Conservation (phyloP, 2,113 vertebrate species). For the Prionailurus viverrinus region DNA sequence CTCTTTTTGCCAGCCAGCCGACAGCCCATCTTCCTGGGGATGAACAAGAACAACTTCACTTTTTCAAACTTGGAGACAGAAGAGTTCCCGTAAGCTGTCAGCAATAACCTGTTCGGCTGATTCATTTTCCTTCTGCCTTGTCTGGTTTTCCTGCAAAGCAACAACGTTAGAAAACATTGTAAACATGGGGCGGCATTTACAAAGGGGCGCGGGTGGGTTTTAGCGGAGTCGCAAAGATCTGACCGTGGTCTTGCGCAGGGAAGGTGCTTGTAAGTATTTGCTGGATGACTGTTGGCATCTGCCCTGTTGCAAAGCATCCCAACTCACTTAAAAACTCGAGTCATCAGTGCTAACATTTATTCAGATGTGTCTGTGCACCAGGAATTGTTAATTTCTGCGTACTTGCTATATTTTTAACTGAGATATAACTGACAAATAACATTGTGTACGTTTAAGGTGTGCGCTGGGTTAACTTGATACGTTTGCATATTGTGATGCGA, state of each 20-base stretch:
- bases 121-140: not conserved
- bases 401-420: not conserved
- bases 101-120: not conserved
- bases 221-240: not conserved
- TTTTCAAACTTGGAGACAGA: not conserved
- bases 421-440: not conserved
- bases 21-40: not conserved
- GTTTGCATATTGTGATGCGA: not conserved
- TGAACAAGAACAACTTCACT: not conserved
- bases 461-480: not conserved
- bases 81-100: not conserved
- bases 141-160: conserved; percentile 13
- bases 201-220: not conserved
- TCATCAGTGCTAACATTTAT: not conserved
- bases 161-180: not conserved
- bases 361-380: not conserved
- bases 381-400: not conserved
- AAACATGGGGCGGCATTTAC: not conserved
- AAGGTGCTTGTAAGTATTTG: not conserved
- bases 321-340: not conserved
- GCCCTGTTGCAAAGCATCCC: not conserved
- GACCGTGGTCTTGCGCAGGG: not conserved
- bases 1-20: not conserved
- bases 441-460: not conserved
- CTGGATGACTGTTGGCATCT: not conserved